These are phyloP conservation scores for Magallana gigas DNA, from an alignment of 1,140 invertebrate species.

Conservation along the genomic window DNA sequence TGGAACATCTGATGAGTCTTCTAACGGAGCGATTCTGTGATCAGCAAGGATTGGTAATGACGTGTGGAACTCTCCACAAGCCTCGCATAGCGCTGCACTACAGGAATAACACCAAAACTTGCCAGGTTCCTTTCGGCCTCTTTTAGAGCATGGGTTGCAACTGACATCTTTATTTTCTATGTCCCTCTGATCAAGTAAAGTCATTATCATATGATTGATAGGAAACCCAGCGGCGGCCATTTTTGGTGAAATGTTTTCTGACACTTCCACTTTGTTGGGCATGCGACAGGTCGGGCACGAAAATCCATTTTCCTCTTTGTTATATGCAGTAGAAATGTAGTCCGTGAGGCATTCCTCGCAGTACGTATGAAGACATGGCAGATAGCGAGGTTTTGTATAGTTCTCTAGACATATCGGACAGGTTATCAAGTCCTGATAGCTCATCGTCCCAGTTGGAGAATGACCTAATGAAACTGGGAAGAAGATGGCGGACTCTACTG, in stretches of 20 bases:
- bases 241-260: not conserved
- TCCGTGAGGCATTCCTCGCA: constrained; percentile 87
- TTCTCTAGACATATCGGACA: constrained; percentile 74
- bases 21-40: constrained; percentile 24
- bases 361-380: constrained; percentile 94
- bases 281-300: not conserved
- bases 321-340: constrained; percentile 52
- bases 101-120: constrained; percentile 5
- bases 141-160: constrained; percentile 20
- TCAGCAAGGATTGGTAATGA: not conserved
- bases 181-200: not conserved
- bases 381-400: constrained; percentile 84
- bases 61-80: constrained; percentile 7
- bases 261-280: not conserved
- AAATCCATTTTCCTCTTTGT: not conserved
- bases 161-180: not conserved
- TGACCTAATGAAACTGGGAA: too few relatives aligned
- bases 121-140: not conserved
- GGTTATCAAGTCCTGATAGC: constrained; percentile 45
- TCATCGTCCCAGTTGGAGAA: not conserved
- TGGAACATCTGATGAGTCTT: not conserved
- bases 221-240: constrained; percentile 5
- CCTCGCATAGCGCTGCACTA: constrained; percentile 1
- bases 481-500: too few relatives aligned
- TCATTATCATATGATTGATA: not conserved